A percentile compares a stretch with the other conserved stretches of the same genome.
Evolutionary conservation across 2,888 invertebrate genomes (phyloP).

Genomic region (Lysandra bellargus): DNA sequence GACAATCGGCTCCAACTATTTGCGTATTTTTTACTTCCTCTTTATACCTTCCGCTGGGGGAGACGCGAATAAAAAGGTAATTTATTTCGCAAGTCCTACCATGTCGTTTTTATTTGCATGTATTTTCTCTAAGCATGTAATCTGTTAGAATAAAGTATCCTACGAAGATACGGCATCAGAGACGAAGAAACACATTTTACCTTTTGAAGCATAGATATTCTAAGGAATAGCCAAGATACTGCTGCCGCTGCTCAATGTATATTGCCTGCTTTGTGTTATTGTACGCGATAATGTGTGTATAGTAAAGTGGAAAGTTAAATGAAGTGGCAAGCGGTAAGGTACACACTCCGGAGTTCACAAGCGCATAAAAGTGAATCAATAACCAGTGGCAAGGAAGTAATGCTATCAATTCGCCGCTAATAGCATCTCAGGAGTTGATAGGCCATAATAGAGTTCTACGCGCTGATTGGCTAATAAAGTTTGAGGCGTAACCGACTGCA

Average conservation of each 20-base stretch:
- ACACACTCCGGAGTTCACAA: background rate
- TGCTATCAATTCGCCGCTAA: conserved; percentile 27
- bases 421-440: conserved; percentile 29
- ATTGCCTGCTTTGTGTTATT: too few relatives aligned
- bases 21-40: conserved; percentile 20
- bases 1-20: conserved; percentile 10
- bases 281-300: too few relatives aligned
- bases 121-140: background rate
- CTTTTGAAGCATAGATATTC: background rate
- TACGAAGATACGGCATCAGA: background rate
- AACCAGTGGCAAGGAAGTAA: conserved; percentile 27
- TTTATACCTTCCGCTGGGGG: background rate
- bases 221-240: background rate
- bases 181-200: background rate
- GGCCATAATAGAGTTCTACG: conserved; percentile 22
- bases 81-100: background rate
- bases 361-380: conserved; percentile 18
- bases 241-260: too few relatives aligned
- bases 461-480: conserved; percentile 31
- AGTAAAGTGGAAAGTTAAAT: background rate
- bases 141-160: background rate
- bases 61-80: conserved; percentile 7
- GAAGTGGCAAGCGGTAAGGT: background rate
- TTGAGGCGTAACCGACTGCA: conserved; percentile 15
- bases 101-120: background rate